Base-by-base conservation (phyloP, 2,113 vertebrate genomes). In the Connochaetes taurinus region DNA sequence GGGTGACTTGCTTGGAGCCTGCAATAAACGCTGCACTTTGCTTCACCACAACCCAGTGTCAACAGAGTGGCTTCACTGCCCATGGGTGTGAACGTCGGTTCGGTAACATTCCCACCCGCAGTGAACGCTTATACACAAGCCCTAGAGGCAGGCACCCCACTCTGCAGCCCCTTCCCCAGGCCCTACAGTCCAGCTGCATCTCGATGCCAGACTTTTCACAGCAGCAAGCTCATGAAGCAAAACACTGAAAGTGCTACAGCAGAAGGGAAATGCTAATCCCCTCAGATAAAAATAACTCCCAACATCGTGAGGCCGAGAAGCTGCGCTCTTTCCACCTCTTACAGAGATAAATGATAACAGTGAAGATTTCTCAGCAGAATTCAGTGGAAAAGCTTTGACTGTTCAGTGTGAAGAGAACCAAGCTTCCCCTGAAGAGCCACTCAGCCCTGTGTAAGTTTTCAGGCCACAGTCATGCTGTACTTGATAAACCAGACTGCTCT, bases 261-360 rank as follows among this genome's bases (percentile, higher is more conserved):
- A 92, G 47, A 85, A 90, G 74, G 58, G 57, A 82, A 62, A 88
- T 7, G 12, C 91, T 95, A 88, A 82, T 3, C 10, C 13, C 40
- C n/a, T 36, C 55, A 8, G 29, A 71, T 64, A 33, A 92, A 94
- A 89, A 94, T 80, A 95, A 84, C 16, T 60, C n/a, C 80, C 58
- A 91, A 7, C 13, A 36, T 43, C 76, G 47, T 76, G 43, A 67
- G 90, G 21, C 25, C 2, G 21, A 89, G 19, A 58, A 88, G 6
- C 57, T 62, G 81, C 23, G 19, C n/a, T 47, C n/a, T 47, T 43
- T 55, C 40, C 15, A 81, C 55, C 27, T 88, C 57, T 76, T 36
- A 67, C 1, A 45, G 53, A 93, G 52, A 52, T 7, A 92, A 86
- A 52, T 27, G 62, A 74, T 58, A 76, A 40, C 27, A 31, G 57